Evolutionary conservation across 2,113 vertebrate genomes (phyloP), one percentile per base, ranked within the genome.

Genomic region (Colossoma macropomum): DNA sequence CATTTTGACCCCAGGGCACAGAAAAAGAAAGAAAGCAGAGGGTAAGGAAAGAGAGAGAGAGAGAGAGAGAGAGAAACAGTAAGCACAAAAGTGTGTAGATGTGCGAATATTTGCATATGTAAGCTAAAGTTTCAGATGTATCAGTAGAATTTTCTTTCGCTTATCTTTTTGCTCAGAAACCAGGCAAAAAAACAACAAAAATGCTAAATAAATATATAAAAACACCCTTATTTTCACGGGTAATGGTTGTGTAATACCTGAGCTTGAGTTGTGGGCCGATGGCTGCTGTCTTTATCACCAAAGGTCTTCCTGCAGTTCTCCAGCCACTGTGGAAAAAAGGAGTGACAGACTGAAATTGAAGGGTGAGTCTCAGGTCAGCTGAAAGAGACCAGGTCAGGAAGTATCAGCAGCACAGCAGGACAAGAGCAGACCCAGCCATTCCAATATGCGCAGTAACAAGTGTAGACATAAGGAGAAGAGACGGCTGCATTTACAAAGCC

Each of bases 281-380:
- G 96, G 89, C 91, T 89, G 84, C 94, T 90, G 70, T 97, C 96
- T 91, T 96, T 96, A 84, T 95, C 93, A 81, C 97, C 95, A 87
- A 99, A 99, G 1, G 97, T 99, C 87, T 96, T 97, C 94, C 96
- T 97, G 93, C 97, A 99, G 89, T 98, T 97, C 78, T 97, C 95
- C 84, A 99, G 91, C 97, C 98, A 99, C 97, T 99, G 74, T 28
- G 23, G 38, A 41, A 38, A 71, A 21, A n/a, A 7, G 11, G 60
- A 52, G 30, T 13, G 21, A 60, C 11, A 41, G 28, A 41, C 0
- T 16, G 60, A 76, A n/a, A 76, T 1, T 3, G 17, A 17, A 38
- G 19, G 10, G 73, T 21, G 54, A 76, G 27, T 15, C 10, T n/a
- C 38, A 69, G 17, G 66, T 69, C 12, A 69, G 10, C 6, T 69